Conservation (phyloP, 1,140 invertebrate species). For the Lepidurus apus region DNA sequence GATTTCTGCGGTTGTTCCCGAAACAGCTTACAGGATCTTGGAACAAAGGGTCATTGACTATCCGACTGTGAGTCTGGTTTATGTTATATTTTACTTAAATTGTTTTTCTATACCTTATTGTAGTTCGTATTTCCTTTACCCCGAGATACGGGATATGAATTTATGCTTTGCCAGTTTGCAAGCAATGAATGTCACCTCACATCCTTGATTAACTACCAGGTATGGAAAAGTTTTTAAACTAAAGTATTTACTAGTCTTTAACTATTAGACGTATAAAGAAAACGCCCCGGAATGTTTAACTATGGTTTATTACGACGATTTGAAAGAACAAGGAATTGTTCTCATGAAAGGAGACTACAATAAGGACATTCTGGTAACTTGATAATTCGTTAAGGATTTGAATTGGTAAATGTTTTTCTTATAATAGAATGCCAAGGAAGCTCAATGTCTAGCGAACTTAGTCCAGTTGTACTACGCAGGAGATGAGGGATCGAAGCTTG, state of each 20-base stretch:
- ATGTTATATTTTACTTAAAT: slow-evolving; percentile 17
- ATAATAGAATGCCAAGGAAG: slow-evolving; percentile 60
- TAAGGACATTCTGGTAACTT: slow-evolving; percentile 59
- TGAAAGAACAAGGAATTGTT: slow-evolving; percentile 70
- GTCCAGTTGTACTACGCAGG: slow-evolving; percentile 76
- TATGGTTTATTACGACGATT: slow-evolving; percentile 74
- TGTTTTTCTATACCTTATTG: slow-evolving; percentile 33
- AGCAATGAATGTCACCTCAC: slow-evolving; percentile 77
- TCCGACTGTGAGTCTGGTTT: slow-evolving; percentile 46
- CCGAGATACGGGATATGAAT: slow-evolving; percentile 77
- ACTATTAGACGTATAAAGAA: slow-evolving; percentile 69
- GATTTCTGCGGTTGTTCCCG: slow-evolving; percentile 63
- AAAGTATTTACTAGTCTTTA: not conserved
- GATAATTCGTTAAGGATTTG: not conserved
- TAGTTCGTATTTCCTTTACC: slow-evolving; percentile 76
- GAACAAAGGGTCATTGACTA: slow-evolving; percentile 53
- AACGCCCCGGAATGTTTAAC: slow-evolving; percentile 85
- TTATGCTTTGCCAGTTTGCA: slow-evolving; percentile 72
- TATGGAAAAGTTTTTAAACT: slow-evolving; percentile 40
- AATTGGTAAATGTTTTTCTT: slow-evolving; percentile 4
- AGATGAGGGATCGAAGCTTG: slow-evolving; percentile 55
- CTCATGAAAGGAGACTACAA: slow-evolving; percentile 85
- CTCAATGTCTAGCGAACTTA: slow-evolving; percentile 77
- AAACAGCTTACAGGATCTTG: slow-evolving; percentile 55
- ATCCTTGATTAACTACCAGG: slow-evolving; percentile 76